Evolutionary conservation across 2,888 invertebrate genomes (phyloP).

Genomic region (Coelinius sp.): DNA sequence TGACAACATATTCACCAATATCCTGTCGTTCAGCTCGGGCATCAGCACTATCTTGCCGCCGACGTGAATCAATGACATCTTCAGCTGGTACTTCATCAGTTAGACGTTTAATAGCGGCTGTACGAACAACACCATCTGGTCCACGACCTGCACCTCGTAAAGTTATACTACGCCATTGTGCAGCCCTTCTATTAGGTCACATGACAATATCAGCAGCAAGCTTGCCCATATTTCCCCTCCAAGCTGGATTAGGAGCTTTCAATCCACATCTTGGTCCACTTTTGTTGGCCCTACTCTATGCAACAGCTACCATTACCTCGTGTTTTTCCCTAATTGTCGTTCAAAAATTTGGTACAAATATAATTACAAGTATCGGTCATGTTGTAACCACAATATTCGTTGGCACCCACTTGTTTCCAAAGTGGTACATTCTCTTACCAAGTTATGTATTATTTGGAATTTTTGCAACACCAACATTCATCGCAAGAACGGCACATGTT

Average conservation of each 20-base stretch:
- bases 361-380: conserved; percentile 67
- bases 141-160: conserved; percentile 64
- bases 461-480: conserved; percentile 59
- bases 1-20: conserved; percentile 76
- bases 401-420: conserved; percentile 63
- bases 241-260: conserved; percentile 70
- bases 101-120: conserved; percentile 78
- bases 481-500: conserved; percentile 63
- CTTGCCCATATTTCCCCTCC: conserved; percentile 75
- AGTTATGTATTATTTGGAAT: conserved; percentile 63
- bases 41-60: conserved; percentile 72
- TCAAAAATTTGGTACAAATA: conserved; percentile 73
- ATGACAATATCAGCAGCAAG: conserved; percentile 78
- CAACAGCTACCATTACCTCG: conserved; percentile 59
- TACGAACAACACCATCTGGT: conserved; percentile 62
- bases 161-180: conserved; percentile 66
- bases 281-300: conserved; percentile 64
- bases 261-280: conserved; percentile 71
- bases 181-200: conserved; percentile 72
- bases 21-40: conserved; percentile 71
- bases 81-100: conserved; percentile 78
- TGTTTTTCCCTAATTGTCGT: conserved; percentile 72
- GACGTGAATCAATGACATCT: conserved; percentile 72
- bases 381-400: conserved; percentile 63
- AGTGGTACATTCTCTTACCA: conserved; percentile 64